Evolutionary conservation across 1,140 invertebrate genomes (phyloP), one percentile per base, ranked within the genome.

Genomic region (Euwallacea similis): DNA sequence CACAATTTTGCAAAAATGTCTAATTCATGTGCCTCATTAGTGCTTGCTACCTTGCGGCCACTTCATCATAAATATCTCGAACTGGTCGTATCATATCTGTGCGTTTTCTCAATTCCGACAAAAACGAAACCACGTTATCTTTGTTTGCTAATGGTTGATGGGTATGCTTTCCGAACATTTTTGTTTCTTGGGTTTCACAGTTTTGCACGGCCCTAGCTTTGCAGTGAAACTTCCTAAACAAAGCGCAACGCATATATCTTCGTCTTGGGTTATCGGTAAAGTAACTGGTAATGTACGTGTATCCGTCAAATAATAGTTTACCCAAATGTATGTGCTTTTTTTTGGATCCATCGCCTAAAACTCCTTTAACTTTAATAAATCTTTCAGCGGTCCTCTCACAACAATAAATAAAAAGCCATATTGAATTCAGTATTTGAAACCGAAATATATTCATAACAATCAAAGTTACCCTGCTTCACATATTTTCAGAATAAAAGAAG

Each of bases 181-280:
- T 59, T 7, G 65, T 7, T 50, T 71, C 55, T 10, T 10, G 33
- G 9, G 53, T 65, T 33, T 71, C 6, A 15, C 53, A 65, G 13
- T 58, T n/a, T 50, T 71, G 69, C 6, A 71, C 21, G 0, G 69
- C 60, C 16, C 69, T 43, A 7, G 69, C 69, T 65, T 65, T 71
- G 33, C 69, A 71, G 33, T 42, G 7, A 13, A 59, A 50, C 41
- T 50, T 71, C 21, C 11, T 10, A 59, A 55, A 65, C 7, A 42
- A 21, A 47, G 16, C 50, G 41, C 69, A 71, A 2, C 69, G 61
- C 47, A 75, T 50, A 42, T 73, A 75, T 42, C 74, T 47, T 46
- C 15, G 9, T 42, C 7, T 54, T 16, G 67, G 67, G 62, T 44
- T 54, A 6, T 50, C 59, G 7, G 15, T 69, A 21, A 69, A 69